Evolutionary conservation across 2,888 invertebrate species (phyloP).

Genomic region (Phyto melanocephala): DNA sequence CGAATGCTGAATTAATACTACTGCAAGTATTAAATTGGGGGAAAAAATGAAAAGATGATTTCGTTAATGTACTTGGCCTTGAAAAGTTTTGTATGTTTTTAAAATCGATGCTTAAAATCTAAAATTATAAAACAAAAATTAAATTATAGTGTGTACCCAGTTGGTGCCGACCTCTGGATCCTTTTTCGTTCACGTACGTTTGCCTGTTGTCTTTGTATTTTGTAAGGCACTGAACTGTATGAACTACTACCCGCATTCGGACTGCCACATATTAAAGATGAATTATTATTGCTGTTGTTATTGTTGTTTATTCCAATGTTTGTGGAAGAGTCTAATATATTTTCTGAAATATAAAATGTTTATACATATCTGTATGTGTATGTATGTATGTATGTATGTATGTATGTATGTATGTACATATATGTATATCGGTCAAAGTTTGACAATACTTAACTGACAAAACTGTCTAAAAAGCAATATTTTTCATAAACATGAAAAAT

Average conservation of each 20-base stretch:
- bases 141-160: slow-evolving; percentile 83
- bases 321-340: slow-evolving; percentile 74
- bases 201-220: slow-evolving; percentile 92
- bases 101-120: not conserved
- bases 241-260: slow-evolving; percentile 70
- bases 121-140: slow-evolving; percentile 69
- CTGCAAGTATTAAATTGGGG: slow-evolving; percentile 81
- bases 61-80: too few species aligned
- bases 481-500: too few species aligned
- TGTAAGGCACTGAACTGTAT: slow-evolving; percentile 80
- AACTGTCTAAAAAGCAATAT: too few species aligned
- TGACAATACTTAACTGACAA: too few species aligned
- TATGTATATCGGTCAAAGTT: too few species aligned
- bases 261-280: slow-evolving; percentile 70
- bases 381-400: too few species aligned
- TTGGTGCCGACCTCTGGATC: slow-evolving; percentile 97
- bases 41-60: not conserved
- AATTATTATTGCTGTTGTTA: slow-evolving; percentile 66
- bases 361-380: too few species aligned
- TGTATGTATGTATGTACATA: too few species aligned
- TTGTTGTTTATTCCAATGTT: slow-evolving; percentile 69
- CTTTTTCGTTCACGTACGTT: slow-evolving; percentile 98
- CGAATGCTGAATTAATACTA: slow-evolving; percentile 99
- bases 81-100: not conserved
- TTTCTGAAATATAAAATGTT: slow-evolving; percentile 70